Evolutionary conservation across 2,888 invertebrate genomes (phyloP).

Genomic region (Exephanes ischioxanthus): DNA sequence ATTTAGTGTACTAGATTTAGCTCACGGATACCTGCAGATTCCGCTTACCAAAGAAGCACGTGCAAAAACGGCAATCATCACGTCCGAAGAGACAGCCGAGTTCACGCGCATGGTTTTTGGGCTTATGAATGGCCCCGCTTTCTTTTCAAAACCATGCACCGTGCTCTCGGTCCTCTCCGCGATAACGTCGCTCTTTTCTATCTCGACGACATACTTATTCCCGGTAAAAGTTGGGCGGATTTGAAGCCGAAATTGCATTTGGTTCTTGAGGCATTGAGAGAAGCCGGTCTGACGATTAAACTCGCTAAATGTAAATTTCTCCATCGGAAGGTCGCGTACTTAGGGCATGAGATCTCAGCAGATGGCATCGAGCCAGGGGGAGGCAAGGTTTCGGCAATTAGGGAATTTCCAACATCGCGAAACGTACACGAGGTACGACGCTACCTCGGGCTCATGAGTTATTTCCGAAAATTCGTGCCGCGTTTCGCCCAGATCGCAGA

Average conservation of each 20-base stretch:
- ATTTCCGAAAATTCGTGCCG: constrained; percentile 56
- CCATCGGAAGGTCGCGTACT: constrained; percentile 69
- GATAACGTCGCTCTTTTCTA: constrained; percentile 38
- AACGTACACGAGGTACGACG: constrained; percentile 55
- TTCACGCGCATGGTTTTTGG: constrained; percentile 43
- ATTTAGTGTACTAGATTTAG: constrained; percentile 37
- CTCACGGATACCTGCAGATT: constrained; percentile 56
- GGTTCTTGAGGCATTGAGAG: constrained; percentile 3
- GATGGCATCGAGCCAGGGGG: constrained; percentile 57
- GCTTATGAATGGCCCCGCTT: constrained; percentile 28
- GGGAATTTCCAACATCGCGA: constrained; percentile 41
- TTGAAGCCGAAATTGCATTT: constrained; percentile 47
- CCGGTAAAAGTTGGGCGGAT: constrained; percentile 66
- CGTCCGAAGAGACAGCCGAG: constrained; percentile 56
- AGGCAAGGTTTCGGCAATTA: constrained; percentile 70
- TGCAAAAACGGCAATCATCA: constrained; percentile 63
- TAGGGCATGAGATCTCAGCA: constrained; percentile 72
- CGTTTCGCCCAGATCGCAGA: constrained; percentile 34
- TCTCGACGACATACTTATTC: constrained; percentile 34
- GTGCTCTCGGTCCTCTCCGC: constrained; percentile 12
- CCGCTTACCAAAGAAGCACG: constrained; percentile 42
- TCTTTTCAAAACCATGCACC: constrained; percentile 32
- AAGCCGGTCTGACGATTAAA: constrained; percentile 74
- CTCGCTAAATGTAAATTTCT: constrained; percentile 74
- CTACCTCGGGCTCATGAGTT: constrained; percentile 41